Conservation (phyloP, 1,140 invertebrate genomes). For the Drosophila oshimai region DNA sequence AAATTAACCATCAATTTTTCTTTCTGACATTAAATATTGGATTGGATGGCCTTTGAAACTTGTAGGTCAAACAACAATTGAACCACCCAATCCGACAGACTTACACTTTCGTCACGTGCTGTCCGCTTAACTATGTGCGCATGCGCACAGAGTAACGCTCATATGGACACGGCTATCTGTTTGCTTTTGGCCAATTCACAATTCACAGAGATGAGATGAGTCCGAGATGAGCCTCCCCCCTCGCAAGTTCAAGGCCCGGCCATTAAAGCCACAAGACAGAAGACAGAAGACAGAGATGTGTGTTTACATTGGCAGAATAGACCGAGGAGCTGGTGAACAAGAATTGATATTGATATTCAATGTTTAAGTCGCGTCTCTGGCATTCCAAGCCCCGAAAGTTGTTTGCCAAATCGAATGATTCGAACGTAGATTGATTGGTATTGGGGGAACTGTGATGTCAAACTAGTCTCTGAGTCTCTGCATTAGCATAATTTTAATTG, state of each 20-base stretch:
- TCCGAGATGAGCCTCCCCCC: neutral
- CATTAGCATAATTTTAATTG: conserved; percentile 26
- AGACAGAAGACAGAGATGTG: neutral
- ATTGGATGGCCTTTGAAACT: too few relatives aligned
- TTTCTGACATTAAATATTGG: too few relatives aligned
- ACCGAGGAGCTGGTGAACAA: neutral
- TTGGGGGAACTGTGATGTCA: neutral
- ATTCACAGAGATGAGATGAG: too few relatives aligned
- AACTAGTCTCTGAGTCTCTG: neutral
- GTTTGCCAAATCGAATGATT: conserved; percentile 35
- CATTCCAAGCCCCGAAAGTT: conserved; percentile 20
- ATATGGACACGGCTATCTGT: neutral
- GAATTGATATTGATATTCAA: conserved; percentile 18
- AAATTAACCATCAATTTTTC: too few relatives aligned
- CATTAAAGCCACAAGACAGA: conserved; percentile 1
- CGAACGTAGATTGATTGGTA: conserved; percentile 27
- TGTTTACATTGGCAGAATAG: conserved; percentile 27
- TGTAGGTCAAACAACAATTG: too few relatives aligned
- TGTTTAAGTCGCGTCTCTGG: neutral
- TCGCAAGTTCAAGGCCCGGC: conserved; percentile 26
- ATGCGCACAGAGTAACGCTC: neutral
- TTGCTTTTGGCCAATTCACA: neutral
- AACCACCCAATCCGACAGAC: too few relatives aligned
- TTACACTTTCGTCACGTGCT: neutral
- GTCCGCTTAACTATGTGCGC: neutral